These are phyloP conservation scores for Drosophila subquinaria DNA, from an alignment of 2,888 invertebrate species.

Conservation along the genomic window DNA sequence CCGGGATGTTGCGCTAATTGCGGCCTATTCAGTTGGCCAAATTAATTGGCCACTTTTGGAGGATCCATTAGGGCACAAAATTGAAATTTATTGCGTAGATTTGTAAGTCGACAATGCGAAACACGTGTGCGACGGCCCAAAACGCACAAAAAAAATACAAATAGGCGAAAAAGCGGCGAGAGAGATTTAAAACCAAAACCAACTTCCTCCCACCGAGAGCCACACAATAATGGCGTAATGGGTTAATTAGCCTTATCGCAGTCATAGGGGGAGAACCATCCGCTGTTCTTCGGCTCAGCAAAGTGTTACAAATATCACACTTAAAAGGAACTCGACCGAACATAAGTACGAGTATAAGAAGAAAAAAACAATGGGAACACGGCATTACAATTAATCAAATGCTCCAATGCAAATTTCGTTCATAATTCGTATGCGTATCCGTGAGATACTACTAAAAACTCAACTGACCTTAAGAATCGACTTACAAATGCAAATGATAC, in stretches of 20 bases:
- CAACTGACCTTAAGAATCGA: conserved; percentile 19
- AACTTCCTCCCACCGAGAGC: conserved; percentile 30
- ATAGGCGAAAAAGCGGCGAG: conserved; percentile 4
- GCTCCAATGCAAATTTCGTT: conserved; percentile 37
- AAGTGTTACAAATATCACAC: conserved; percentile 82
- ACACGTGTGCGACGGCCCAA: conserved; percentile 70
- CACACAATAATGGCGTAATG: conserved; percentile 76
- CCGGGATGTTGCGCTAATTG: conserved; percentile 57
- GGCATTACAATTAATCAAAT: conserved; percentile 71
- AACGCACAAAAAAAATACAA: conserved; percentile 21
- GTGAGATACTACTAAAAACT: conserved; percentile 72
- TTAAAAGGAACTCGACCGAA: conserved; percentile 65
- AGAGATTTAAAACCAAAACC: conserved; percentile 55
- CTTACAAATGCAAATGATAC: conserved; percentile 29
- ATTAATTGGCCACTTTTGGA: conserved; percentile 71
- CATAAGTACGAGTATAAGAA: conserved; percentile 22
- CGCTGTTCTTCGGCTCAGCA: conserved; percentile 48
- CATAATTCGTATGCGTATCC: conserved; percentile 69
- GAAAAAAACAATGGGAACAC: conserved; percentile 19
- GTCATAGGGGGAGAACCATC: conserved; percentile 29
- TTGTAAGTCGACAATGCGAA: conserved; percentile 65
- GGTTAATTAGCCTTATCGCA: conserved; percentile 78
- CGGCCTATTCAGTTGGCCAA: conserved; percentile 63
- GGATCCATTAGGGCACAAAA: conserved; percentile 76
- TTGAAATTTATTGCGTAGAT: conserved; percentile 80